Evolutionary conservation across 2,113 vertebrate genomes (phyloP).

Genomic region (Crotalus horridus): DNA sequence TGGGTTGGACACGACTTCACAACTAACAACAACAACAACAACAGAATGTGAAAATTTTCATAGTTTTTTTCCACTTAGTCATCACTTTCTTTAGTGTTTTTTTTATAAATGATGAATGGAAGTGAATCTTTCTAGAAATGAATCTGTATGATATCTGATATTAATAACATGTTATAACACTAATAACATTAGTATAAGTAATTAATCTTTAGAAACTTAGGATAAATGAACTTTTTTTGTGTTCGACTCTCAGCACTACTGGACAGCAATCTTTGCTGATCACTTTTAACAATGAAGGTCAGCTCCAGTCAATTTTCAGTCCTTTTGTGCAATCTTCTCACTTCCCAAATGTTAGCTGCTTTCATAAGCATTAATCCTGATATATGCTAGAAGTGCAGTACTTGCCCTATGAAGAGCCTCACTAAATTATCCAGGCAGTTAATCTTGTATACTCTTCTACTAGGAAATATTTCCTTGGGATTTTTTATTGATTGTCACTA

Average conservation of each 20-base stretch:
- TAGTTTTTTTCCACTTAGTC: background rate
- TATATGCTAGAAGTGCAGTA: background rate
- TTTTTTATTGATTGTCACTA: background rate
- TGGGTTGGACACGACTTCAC: no score
- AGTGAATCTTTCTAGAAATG: background rate
- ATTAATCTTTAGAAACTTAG: background rate
- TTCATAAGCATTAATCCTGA: background rate
- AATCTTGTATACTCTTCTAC: background rate
- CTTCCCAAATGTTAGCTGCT: background rate
- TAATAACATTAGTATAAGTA: no score
- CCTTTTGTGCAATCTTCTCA: background rate
- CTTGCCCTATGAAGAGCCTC: background rate
- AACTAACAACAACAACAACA: no score
- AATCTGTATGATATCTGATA: fast-evolving
- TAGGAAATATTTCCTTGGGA: background rate
- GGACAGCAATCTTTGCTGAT: background rate
- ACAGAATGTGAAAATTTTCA: background rate
- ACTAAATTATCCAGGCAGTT: background rate
- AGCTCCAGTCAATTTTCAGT: background rate
- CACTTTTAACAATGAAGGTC: background rate
- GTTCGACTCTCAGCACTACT: background rate
- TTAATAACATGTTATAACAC: background rate
- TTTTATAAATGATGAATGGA: background rate
- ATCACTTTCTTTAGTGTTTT: background rate
- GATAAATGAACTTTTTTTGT: background rate